Evolutionary conservation across 2,113 vertebrate genomes (phyloP).

Genomic region (Pterophyllum scalare): DNA sequence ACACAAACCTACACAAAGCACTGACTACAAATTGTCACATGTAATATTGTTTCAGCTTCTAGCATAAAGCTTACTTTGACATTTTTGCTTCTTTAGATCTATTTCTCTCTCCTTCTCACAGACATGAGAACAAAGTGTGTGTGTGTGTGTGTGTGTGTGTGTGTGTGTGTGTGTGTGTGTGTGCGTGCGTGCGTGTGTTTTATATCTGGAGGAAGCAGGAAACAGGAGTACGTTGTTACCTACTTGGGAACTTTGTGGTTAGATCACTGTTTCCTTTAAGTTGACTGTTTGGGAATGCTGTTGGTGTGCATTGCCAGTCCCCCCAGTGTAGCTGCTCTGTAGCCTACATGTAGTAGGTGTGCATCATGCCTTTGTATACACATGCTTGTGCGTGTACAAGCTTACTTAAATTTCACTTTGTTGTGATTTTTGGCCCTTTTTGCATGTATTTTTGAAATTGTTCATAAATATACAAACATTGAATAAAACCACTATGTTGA

Average conservation of each 20-base stretch:
- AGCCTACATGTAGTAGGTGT: not conserved
- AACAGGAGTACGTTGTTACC: not conserved
- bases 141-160: not conserved
- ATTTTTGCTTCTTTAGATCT: not conserved
- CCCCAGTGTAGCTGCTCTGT: too few relatives aligned
- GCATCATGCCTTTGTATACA: not conserved
- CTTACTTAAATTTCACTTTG: too few relatives aligned
- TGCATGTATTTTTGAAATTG: too few relatives aligned
- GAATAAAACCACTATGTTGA: too few relatives aligned
- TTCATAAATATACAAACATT: too few relatives aligned
- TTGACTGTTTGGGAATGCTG: not conserved
- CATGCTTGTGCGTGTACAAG: not conserved
- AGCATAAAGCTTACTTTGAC: not conserved
- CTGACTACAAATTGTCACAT: not conserved
- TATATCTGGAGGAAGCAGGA: not conserved
- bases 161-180: not conserved
- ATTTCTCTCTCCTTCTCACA: not conserved
- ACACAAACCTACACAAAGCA: too few relatives aligned
- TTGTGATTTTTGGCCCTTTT: too few relatives aligned
- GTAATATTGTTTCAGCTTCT: not conserved
- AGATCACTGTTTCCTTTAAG: constrained; percentile 1
- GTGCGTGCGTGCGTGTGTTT: too few relatives aligned
- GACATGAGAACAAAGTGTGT: not conserved
- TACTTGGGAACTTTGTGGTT: not conserved
- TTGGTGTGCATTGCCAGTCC: not conserved